Percentiles rank a stretch among this genome's conserved stretches.
These are phyloP conservation scores for Python bivittatus DNA, from an alignment of 2,113 vertebrate genomes.

Conservation along the genomic window DNA sequence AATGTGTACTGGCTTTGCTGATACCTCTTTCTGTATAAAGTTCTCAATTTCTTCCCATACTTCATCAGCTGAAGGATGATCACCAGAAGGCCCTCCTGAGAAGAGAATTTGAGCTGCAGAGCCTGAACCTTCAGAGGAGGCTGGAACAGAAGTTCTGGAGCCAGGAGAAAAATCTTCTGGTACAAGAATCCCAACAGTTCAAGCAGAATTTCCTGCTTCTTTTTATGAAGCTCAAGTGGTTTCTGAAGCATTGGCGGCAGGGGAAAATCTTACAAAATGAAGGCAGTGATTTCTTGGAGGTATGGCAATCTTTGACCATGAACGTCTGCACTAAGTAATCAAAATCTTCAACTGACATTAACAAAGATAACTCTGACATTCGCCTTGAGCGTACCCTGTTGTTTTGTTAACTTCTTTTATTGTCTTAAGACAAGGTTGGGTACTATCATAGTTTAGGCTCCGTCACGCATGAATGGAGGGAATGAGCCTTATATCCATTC, in stretches of 20 bases:
- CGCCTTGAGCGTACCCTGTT: not conserved
- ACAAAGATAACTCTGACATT: not conserved
- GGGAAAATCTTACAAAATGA: slow-evolving; percentile 86
- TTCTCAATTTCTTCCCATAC: accelerated
- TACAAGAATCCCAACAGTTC: slow-evolving; percentile 95
- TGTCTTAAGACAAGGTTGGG: not conserved
- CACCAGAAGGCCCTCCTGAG: slow-evolving; percentile 90
- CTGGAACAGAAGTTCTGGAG: slow-evolving; percentile 96
- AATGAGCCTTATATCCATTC: not conserved
- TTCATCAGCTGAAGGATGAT: slow-evolving; percentile 87
- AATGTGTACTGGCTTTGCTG: not conserved
- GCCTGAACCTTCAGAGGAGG: slow-evolving; percentile 88
- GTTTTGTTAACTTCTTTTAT: not conserved
- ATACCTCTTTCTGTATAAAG: not conserved
- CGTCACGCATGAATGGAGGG: not conserved
- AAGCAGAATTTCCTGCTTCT: slow-evolving; percentile 91
- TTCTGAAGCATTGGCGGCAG: slow-evolving; percentile 93
- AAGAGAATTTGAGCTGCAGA: slow-evolving; percentile 95
- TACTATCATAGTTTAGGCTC: not conserved
- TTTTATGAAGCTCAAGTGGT: slow-evolving; percentile 97
- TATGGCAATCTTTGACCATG: slow-evolving; percentile 51
- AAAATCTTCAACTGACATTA: not conserved
- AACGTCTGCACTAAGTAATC: not conserved
- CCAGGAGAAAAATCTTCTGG: slow-evolving; percentile 91
- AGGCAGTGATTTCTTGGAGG: slow-evolving; percentile 91